These are phyloP conservation scores for Pogonus chalceus DNA, from an alignment of 1,140 invertebrate species.

Conservation along the genomic window DNA sequence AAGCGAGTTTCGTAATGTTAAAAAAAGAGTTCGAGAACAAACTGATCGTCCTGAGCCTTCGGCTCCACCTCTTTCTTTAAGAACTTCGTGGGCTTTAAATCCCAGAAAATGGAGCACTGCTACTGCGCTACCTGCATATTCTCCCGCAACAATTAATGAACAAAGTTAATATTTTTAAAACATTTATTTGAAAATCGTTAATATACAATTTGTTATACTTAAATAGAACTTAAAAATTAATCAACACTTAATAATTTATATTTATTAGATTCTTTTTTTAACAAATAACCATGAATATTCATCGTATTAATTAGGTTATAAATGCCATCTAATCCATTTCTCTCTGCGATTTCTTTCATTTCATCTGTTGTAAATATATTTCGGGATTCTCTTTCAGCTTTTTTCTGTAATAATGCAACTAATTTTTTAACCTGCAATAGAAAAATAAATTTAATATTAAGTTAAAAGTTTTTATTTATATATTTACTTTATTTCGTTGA, in stretches of 20 bases:
- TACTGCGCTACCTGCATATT: not conserved
- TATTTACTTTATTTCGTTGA: conserved; percentile 50
- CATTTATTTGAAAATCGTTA: too few species aligned
- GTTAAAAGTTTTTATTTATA: conserved; percentile 12
- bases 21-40: not conserved
- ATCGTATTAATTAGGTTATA: conserved; percentile 59
- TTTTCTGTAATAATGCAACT: conserved; percentile 54
- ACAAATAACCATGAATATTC: conserved; percentile 74
- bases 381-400: conserved; percentile 51
- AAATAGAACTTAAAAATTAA: conserved; percentile 4
- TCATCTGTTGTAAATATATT: conserved; percentile 65
- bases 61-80: not conserved
- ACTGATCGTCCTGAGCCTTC: not conserved
- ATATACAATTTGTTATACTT: too few species aligned
- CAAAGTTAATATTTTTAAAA: too few species aligned
- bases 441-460: conserved; percentile 13
- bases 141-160: not conserved
- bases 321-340: conserved; percentile 53
- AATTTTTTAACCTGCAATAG: conserved; percentile 62
- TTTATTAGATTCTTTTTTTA: conserved; percentile 70
- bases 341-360: conserved; percentile 57
- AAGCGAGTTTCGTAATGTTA: not conserved
- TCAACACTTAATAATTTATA: conserved; percentile 51
- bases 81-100: not conserved
- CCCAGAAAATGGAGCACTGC: not conserved